Conservation (phyloP, 2,888 invertebrate genomes). For the Tipula lateralis region DNA sequence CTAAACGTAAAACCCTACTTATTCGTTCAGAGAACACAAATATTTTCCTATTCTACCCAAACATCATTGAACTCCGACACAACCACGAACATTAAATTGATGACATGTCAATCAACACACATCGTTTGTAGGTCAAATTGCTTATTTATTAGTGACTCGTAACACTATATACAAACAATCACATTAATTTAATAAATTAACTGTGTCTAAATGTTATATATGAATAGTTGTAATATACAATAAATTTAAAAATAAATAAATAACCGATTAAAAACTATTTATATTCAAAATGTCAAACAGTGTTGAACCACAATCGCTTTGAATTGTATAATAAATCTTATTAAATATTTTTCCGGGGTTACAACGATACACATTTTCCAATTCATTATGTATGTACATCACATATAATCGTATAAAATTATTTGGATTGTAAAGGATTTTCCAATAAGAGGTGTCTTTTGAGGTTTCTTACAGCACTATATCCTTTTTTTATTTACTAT, state of each 20-base stretch:
- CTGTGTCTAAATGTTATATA: background rate
- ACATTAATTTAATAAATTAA: background rate
- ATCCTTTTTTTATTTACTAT: too few relatives aligned
- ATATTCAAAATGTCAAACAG: background rate
- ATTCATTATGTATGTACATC: background rate
- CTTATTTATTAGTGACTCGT: background rate
- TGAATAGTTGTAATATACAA: background rate
- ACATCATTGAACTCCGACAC: too few relatives aligned
- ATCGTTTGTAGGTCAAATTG: background rate
- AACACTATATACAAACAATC: background rate
- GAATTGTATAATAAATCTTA: background rate
- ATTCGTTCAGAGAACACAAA: too few relatives aligned
- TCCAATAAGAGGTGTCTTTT: too few relatives aligned
- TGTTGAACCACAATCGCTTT: background rate
- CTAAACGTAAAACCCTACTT: too few relatives aligned
- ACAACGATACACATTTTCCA: background rate
- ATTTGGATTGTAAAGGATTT: too few relatives aligned
- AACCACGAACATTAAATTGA: background rate
- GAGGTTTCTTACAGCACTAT: too few relatives aligned
- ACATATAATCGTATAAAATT: background rate
- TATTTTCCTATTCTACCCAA: too few relatives aligned
- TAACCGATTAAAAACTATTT: background rate
- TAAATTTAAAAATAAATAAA: constrained; percentile 11
- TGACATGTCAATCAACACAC: background rate
- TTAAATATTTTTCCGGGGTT: background rate